These are phyloP conservation scores for Spondyliosoma cantharus DNA, from an alignment of 2,797 vertebrate species.

Conservation along the genomic window DNA sequence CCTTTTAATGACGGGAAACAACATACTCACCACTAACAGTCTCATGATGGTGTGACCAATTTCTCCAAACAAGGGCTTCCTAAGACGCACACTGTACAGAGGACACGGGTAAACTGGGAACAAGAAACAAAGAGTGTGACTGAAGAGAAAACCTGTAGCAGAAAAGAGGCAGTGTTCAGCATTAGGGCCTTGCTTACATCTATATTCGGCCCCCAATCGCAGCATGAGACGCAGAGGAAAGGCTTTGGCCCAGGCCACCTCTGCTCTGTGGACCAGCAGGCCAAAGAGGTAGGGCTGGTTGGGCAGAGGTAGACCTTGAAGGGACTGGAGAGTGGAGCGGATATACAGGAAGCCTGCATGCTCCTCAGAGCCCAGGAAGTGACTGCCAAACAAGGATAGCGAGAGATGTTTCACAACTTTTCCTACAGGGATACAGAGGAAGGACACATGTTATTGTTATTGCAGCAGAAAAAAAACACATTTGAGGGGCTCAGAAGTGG, in stretches of 20 bases:
- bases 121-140: constrained; percentile 18
- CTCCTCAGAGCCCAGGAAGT: constrained; percentile 93
- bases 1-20: background rate
- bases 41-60: constrained; percentile 99
- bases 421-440: constrained; percentile 79
- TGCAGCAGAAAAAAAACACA: background rate
- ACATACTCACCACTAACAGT: constrained; percentile 93
- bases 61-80: constrained; percentile 97
- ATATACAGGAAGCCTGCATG: constrained; percentile 97
- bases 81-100: constrained; percentile 95
- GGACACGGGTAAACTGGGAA: constrained; percentile 95
- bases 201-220: constrained; percentile 95
- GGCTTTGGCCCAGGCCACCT: constrained; percentile 97
- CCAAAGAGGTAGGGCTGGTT: constrained; percentile 96
- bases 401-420: constrained; percentile 93
- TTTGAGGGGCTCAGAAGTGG: background rate
- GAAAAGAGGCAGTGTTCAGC: background rate
- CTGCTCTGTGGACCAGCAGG: constrained; percentile 95
- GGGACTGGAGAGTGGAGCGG: constrained; percentile 93
- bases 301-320: constrained; percentile 96
- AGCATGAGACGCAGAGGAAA: constrained; percentile 97
- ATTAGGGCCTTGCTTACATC: constrained; percentile 86
- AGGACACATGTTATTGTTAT: background rate
- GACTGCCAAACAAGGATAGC: constrained; percentile 92
- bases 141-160: background rate